phyloP scores from a whole-genome alignment of 2,888 invertebrate genomes.

The Agrotis puta region DNA sequence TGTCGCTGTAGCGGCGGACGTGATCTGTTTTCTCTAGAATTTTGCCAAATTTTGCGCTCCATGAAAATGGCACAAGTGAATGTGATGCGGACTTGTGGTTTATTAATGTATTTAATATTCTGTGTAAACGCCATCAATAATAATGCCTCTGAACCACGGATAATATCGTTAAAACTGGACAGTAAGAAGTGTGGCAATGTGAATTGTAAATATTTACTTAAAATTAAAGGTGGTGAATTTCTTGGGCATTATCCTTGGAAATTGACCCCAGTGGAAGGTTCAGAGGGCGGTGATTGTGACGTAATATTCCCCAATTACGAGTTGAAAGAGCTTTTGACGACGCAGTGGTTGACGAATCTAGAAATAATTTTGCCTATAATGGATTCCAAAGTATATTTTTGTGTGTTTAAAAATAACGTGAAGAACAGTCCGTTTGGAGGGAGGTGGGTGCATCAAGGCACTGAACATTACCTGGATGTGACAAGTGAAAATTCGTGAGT shows the following conservation, averaged over 20 bases:
- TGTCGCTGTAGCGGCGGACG: constrained; percentile 76
- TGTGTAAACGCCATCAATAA: constrained; percentile 74
- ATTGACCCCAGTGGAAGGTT: constrained; percentile 79
- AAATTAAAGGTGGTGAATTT: constrained; percentile 82
- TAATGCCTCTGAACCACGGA: constrained; percentile 73
- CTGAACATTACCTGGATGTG: constrained; percentile 81
- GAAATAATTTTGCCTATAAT: constrained; percentile 77
- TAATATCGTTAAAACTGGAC: constrained; percentile 77
- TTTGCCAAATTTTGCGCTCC: constrained; percentile 69
- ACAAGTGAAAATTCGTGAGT: constrained; percentile 69
- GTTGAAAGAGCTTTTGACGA: constrained; percentile 79
- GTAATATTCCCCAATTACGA: constrained; percentile 83
- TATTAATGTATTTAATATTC: constrained; percentile 80
- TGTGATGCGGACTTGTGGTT: constrained; percentile 89
- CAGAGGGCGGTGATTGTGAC: constrained; percentile 81
- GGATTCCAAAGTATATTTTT: constrained; percentile 81
- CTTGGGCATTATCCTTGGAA: constrained; percentile 86
- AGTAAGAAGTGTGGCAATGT: constrained; percentile 75
- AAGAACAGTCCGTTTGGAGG: constrained; percentile 77
- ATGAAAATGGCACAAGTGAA: constrained; percentile 82
- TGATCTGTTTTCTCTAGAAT: constrained; percentile 74
- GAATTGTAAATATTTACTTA: constrained; percentile 88
- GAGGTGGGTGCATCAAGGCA: constrained; percentile 90
- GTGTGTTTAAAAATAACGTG: constrained; percentile 75
- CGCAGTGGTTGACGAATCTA: constrained; percentile 75